phyloP scores from a whole-genome alignment of 2,888 invertebrate species.

The Philopedon plagiatum region DNA sequence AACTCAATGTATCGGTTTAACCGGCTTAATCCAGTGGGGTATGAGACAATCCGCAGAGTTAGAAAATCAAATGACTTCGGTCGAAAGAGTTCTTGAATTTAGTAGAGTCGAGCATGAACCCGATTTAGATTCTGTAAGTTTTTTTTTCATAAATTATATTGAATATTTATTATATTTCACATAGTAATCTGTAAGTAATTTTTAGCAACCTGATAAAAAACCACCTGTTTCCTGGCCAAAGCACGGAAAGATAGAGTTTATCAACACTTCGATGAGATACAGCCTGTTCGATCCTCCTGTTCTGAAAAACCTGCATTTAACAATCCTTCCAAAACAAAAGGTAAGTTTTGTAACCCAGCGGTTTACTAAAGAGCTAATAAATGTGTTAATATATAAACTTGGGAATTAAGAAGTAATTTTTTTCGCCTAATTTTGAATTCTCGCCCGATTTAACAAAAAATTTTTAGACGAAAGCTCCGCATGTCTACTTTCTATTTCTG shows the following conservation, averaged over 20 bases:
- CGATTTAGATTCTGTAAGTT: constrained; percentile 61
- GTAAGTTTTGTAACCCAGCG: constrained; percentile 53
- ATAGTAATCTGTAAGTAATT: no score
- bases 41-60: constrained; percentile 79
- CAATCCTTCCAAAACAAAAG: constrained; percentile 71
- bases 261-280: constrained; percentile 76
- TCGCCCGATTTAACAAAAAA: no score
- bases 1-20: constrained; percentile 71
- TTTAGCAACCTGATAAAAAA: constrained; percentile 65
- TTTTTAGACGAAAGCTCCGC: no score
- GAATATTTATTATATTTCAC: no score
- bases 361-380: background rate
- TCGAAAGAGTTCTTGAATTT: constrained; percentile 79
- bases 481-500: no score
- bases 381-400: no score
- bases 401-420: no score
- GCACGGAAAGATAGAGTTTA: constrained; percentile 74
- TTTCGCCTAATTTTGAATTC: no score
- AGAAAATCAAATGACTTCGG: constrained; percentile 76
- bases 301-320: constrained; percentile 72
- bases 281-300: constrained; percentile 75
- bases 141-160: no score
- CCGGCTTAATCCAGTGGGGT: constrained; percentile 75
- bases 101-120: constrained; percentile 70
- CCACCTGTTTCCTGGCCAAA: constrained; percentile 76